Evolutionary conservation across 2,797 vertebrate genomes (phyloP).

Genomic region (Fundulus diaphanus): DNA sequence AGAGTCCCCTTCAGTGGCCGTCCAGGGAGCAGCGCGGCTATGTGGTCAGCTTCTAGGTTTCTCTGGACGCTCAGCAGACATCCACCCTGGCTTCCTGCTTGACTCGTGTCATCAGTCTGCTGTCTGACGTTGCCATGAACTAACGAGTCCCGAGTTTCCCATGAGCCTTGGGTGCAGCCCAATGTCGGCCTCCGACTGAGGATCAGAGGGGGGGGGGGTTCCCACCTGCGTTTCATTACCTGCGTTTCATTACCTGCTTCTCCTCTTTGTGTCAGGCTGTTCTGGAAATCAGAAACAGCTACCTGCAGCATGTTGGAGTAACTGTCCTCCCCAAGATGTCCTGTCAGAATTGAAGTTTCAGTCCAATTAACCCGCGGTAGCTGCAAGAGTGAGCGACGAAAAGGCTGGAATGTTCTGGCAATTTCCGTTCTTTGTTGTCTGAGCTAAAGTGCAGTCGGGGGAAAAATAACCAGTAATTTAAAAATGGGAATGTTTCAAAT

Average conservation of each 20-base stretch:
- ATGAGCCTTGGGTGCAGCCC: conserved; percentile 72
- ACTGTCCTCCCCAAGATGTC: conserved; percentile 65
- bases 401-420: background rate
- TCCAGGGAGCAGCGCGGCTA: conserved; percentile 40
- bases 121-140: conserved; percentile 73
- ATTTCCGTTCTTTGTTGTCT: too few species aligned
- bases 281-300: conserved; percentile 74
- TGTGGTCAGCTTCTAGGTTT: conserved; percentile 69
- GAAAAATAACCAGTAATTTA: background rate
- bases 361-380: conserved; percentile 48
- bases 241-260: conserved; percentile 74
- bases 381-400: background rate
- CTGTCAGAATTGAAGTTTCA: conserved; percentile 72
- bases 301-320: conserved; percentile 60
- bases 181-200: conserved; percentile 51
- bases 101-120: conserved; percentile 76
- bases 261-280: conserved; percentile 72
- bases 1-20: conserved; percentile 57
- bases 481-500: background rate
- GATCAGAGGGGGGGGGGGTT: conserved; percentile 62
- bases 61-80: conserved; percentile 71
- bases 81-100: conserved; percentile 79
- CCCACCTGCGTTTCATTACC: conserved; percentile 79
- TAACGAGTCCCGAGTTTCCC: conserved; percentile 70
- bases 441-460: background rate